Evolutionary conservation across 2,797 vertebrate species (phyloP).

Genomic region (Thripadectes ignobilis): DNA sequence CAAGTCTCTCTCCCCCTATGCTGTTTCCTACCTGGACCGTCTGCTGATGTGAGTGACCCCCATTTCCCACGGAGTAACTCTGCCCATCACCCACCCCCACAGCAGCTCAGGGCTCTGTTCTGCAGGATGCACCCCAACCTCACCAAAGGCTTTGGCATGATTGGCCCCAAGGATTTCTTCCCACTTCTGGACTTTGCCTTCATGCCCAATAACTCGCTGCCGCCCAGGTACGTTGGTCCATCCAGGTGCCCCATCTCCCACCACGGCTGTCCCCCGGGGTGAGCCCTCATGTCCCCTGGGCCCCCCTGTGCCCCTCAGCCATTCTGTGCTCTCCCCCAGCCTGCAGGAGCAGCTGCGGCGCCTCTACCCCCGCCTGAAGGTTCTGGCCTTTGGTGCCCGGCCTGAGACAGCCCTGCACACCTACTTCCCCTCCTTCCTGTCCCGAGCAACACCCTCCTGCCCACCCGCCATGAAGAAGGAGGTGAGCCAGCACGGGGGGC

Average conservation of each 20-base stretch:
- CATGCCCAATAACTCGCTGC: slow-evolving; percentile 94
- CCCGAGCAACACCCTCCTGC: slow-evolving; percentile 87
- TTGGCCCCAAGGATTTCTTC: slow-evolving; percentile 97
- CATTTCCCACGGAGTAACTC: rapidly evolving
- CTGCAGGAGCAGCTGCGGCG: slow-evolving; percentile 91
- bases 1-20: slow-evolving; percentile 89
- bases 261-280: rapidly evolving
- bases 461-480: slow-evolving; percentile 89
- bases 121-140: slow-evolving; percentile 90
- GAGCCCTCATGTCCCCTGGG: rapidly evolving
- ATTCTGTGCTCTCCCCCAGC: slow-evolving; percentile 59
- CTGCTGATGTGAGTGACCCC: slow-evolving; percentile 87
- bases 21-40: slow-evolving; percentile 91
- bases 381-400: slow-evolving; percentile 89
- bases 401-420: slow-evolving; percentile 87
- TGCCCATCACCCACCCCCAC: rapidly evolving
- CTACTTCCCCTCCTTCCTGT: slow-evolving; percentile 95
- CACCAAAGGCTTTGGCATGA: slow-evolving; percentile 93
- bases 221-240: slow-evolving; percentile 79
- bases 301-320: rapidly evolving
- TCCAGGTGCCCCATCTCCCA: neutral
- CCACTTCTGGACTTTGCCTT: slow-evolving; percentile 96
- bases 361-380: slow-evolving; percentile 92
- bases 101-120: neutral
- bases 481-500: slow-evolving; percentile 69